Evolutionary conservation across 2,797 vertebrate genomes (phyloP).

Genomic region (Enteromius anoplus): DNA sequence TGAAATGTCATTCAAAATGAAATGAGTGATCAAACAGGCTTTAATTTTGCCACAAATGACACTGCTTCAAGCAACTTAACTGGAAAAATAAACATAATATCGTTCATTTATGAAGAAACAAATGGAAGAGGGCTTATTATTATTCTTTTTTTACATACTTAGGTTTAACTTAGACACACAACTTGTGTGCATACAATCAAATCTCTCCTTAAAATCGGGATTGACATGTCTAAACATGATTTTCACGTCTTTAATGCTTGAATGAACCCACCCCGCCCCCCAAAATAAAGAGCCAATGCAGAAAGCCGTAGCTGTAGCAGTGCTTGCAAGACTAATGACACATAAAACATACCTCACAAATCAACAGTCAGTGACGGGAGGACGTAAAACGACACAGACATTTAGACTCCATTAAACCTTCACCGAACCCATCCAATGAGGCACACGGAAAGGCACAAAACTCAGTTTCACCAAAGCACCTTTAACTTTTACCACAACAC

Average conservation of each 20-base stretch:
- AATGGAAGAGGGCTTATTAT: not conserved
- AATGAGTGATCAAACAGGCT: not conserved
- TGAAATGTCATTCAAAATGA: slow-evolving; percentile 32
- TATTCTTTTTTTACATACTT: slow-evolving; percentile 1
- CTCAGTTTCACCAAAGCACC: slow-evolving; percentile 39
- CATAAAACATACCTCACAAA: slow-evolving; percentile 6
- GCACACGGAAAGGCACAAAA: slow-evolving; percentile 45
- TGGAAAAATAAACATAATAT: slow-evolving; percentile 33
- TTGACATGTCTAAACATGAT: slow-evolving; percentile 15
- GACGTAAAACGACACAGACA: not conserved
- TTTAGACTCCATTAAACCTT: not conserved
- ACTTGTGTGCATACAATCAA: not conserved
- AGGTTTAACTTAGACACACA: slow-evolving; percentile 22
- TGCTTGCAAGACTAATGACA: slow-evolving; percentile 5
- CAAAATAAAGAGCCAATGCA: not conserved
- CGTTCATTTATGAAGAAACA: not conserved
- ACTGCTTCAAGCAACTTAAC: slow-evolving; percentile 31
- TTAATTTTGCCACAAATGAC: slow-evolving; percentile 17
- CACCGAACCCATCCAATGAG: slow-evolving; percentile 23
- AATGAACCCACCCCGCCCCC: not conserved
- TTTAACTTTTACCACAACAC: slow-evolving; percentile 3
- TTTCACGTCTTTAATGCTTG: slow-evolving; percentile 4
- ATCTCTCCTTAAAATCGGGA: not conserved
- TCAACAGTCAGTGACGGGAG: not conserved
- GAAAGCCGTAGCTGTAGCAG: not conserved